A percentile compares a stretch with the other conserved stretches of the same genome.
These are phyloP conservation scores for Clistopyga incitator DNA, from an alignment of 2,888 invertebrate species.

Conservation along the genomic window DNA sequence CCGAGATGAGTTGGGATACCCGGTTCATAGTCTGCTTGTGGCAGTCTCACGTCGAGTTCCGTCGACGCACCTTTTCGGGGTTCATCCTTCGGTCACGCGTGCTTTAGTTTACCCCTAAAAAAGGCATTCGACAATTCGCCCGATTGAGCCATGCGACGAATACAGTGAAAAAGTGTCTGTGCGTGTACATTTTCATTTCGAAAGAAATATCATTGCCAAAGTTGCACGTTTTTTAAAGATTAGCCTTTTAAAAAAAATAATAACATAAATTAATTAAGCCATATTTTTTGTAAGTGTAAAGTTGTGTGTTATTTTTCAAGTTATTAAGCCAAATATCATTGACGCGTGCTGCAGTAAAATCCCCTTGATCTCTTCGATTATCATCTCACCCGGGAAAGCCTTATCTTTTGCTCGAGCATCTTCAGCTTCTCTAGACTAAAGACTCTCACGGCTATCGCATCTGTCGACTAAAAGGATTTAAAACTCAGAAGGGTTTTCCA, in stretches of 20 bases:
- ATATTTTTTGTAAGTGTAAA: slow-evolving; percentile 21
- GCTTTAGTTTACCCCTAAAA: slow-evolving; percentile 5
- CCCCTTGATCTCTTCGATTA: slow-evolving; percentile 55
- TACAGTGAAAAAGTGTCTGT: slow-evolving; percentile 55
- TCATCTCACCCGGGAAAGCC: slow-evolving; percentile 41
- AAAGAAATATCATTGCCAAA: not conserved
- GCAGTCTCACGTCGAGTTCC: slow-evolving; percentile 80
- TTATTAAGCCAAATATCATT: not conserved
- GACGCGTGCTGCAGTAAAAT: slow-evolving; percentile 30
- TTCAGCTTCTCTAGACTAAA: not conserved
- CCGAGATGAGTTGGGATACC: slow-evolving; percentile 75
- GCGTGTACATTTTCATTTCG: slow-evolving; percentile 7
- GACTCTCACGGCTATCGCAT: not conserved
- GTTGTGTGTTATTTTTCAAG: slow-evolving; percentile 16
- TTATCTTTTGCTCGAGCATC: slow-evolving; percentile 34
- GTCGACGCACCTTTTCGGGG: slow-evolving; percentile 79
- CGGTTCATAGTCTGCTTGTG: slow-evolving; percentile 74
- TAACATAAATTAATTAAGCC: not conserved
- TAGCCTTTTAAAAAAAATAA: not conserved
- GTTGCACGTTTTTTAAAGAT: not conserved
- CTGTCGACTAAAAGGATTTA: not conserved
- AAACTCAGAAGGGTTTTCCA: slow-evolving; percentile 1
- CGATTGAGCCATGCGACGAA: slow-evolving; percentile 42
- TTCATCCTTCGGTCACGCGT: slow-evolving; percentile 52
- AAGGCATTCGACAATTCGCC: not conserved